Base-by-base conservation (phyloP, 53 echinoderm and acorn worm species). In the Henricia sp. region DNA sequence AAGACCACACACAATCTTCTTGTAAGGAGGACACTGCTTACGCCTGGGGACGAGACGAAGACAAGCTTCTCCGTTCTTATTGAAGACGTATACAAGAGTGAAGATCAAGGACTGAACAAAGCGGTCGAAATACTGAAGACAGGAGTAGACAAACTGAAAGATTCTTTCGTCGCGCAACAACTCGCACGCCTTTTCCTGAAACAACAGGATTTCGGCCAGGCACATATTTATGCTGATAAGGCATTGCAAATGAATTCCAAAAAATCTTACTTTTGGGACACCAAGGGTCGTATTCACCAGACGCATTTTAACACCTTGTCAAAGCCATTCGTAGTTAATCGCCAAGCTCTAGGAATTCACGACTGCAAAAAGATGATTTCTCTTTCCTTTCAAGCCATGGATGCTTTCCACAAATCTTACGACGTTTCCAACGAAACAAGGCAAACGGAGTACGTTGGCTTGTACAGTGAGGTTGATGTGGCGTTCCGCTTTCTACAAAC, bases 41-140 rank as follows among this genome's bases (percentile, higher is more conserved):
- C 60, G 50, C 32, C 63, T 12, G 63, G 0, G 6, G 82, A 91
- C 46, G 68, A 82, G n/a, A 8, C 28, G 0, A 82, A 91, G 24
- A 88, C 91, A 23, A 57, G 70, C 11, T 94, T 91, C 86, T 84
- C 94, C 5, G 83, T 59, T 30, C 83, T 94, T 17, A 91, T 94
- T 54, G 86, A 89, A 42, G 63, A 63, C 36, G 86, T 60, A 50
- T 77, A 38, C 53, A 25, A 52, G 19, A 0, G 0, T 2, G 25
- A 48, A 17, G n/a, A 51, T 12, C 34, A 28, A 1, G 52, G 51
- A 24, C 8, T 26, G 1, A 25, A 65, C 35, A 41, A 76, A 40
- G 86, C 86, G 10, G 37, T 62, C 12, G 37, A 54, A 17, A 52
- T 86, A 42, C 74, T 89, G 4, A 42, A 59, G 26, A 13, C 52